Evolutionary conservation across 2,797 vertebrate species (phyloP).

Genomic region (Falco rusticolus): DNA sequence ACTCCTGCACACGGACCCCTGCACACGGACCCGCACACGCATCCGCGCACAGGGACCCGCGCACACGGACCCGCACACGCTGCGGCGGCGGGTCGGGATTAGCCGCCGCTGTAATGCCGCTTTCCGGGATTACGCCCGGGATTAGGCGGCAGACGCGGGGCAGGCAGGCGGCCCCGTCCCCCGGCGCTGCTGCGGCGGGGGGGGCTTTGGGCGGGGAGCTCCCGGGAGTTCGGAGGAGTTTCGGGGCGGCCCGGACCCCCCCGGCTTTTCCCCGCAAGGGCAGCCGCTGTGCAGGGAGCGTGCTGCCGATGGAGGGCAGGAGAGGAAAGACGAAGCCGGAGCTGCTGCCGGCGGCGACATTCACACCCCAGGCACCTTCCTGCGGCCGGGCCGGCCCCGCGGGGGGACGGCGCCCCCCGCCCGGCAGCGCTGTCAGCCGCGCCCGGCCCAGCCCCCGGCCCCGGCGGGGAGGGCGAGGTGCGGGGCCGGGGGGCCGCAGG

Average conservation of each 20-base stretch:
- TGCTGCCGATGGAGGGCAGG: conserved; percentile 81
- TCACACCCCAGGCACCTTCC: neutral
- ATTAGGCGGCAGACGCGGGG: conserved; percentile 55
- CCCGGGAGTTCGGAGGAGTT: neutral
- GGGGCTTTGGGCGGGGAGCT: neutral
- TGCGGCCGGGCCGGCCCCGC: neutral
- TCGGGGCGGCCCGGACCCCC: no score
- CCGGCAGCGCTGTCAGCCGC: neutral
- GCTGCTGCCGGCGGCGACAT: neutral
- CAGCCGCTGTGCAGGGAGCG: neutral
- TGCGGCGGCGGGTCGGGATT: conserved; percentile 41
- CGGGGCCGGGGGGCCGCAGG: neutral
- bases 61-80: neutral
- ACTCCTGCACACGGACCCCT: no score
- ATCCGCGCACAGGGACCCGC: no score
- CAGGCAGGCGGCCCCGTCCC: conserved; percentile 20
- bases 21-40: no score
- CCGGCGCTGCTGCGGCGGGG: neutral
- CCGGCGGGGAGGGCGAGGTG: neutral
- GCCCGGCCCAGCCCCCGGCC: neutral
- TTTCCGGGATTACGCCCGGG: conserved; percentile 67
- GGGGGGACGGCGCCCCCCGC: no score
- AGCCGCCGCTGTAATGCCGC: conserved; percentile 45
- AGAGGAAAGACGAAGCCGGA: conserved; percentile 77
- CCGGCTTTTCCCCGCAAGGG: neutral